phyloP scores from a whole-genome alignment of 2,113 vertebrate species.

The Notechis scutatus region DNA sequence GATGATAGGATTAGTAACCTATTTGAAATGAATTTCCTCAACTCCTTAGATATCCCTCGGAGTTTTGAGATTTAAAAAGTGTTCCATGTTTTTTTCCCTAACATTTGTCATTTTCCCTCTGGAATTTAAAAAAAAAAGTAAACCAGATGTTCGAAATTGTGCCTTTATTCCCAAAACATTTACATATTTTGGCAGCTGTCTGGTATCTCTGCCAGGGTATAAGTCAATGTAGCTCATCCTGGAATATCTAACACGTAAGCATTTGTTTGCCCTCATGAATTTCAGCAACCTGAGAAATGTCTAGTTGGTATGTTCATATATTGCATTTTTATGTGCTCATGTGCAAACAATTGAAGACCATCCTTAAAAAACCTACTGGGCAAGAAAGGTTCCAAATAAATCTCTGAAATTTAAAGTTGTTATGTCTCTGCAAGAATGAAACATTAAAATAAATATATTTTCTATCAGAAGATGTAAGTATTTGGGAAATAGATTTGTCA shows the following conservation, averaged over 20 bases:
- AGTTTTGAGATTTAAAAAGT: not conserved
- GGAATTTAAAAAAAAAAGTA: not conserved
- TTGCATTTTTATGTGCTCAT: not conserved
- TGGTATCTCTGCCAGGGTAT: not conserved
- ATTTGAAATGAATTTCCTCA: not conserved
- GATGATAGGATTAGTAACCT: not conserved
- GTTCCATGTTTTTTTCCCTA: not conserved
- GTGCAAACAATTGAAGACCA: not conserved
- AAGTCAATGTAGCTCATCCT: not conserved
- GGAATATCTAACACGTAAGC: not conserved
- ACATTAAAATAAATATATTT: not conserved
- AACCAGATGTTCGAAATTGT: not conserved
- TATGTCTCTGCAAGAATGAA: conserved; percentile 25
- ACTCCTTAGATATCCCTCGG: not conserved
- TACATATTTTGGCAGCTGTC: not conserved
- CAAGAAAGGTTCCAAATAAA: not conserved
- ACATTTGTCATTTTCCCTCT: not conserved
- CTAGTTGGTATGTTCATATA: not conserved
- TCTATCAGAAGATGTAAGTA: conserved; percentile 26
- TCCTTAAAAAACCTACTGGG: not conserved
- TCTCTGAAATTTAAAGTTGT: not conserved
- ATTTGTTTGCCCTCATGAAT: not conserved
- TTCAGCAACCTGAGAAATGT: not conserved
- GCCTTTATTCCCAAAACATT: not conserved
- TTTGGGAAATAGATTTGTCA: conserved; percentile 13